Evolutionary conservation across 2,888 invertebrate genomes (phyloP), one percentile per base, ranked within the genome.

Genomic region (Drosophila meridionalis): DNA sequence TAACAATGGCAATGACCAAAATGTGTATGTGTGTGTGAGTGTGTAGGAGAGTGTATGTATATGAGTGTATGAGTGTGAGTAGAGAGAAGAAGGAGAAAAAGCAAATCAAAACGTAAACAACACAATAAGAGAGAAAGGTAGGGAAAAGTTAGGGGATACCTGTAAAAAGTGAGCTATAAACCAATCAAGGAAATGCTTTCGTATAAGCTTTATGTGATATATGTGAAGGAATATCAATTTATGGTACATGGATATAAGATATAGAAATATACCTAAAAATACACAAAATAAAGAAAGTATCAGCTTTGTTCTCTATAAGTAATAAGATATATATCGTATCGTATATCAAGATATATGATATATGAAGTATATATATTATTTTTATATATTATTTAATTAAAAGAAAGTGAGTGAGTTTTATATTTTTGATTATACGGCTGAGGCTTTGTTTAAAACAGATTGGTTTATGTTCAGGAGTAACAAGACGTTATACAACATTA

Each of bases 21-120:
- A 48, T n/a, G n/a, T 52, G 40, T 32, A 36, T 45, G 48, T 59
- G 20, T 43, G 38, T 57, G 36, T 55, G 40, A 40, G 20, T 30
- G 56, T 55, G 20, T 14, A 26, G 26, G 45, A 57, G 3, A 38
- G 11, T 68, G 34, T 42, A n/a, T 26, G 28, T n/a, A 20, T 20
- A 20, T 20, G 20, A 20, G 20, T 20, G 20, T 20, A 20, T 20
- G 36, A 34, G 28, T 42, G 60, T n/a, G 36, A 40, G 42, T 32
- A 26, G 14, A 38, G 53, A 14, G 56, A 32, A 34, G 69, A 20
- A 32, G 12, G 4, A 26, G 40, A 45, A 40, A 55, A 1, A 59
- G 38, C 42, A 66, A 73, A 72, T 63, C 66, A 56, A 56, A 87
- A 69, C 58, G 67, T 66, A 69, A 82, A 82, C 74, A 80, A 61